These are phyloP conservation scores for Poecile atricapillus DNA, from an alignment of 2,113 vertebrate species.

Conservation along the genomic window DNA sequence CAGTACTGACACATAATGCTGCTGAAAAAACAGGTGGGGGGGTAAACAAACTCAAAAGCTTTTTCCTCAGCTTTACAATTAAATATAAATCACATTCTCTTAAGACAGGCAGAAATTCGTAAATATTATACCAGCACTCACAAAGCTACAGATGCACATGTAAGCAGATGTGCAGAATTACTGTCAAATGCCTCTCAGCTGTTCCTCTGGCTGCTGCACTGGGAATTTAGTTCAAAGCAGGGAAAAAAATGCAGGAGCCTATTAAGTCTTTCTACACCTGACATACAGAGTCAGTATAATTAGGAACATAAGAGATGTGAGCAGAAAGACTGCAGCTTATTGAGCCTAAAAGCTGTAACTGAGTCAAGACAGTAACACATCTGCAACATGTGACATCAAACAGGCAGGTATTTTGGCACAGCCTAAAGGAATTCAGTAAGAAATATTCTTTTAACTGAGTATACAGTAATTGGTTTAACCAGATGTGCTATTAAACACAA, in stretches of 20 bases:
- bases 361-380: background rate
- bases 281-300: background rate
- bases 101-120: background rate
- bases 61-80: background rate
- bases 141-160: background rate
- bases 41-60: background rate
- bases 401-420: background rate
- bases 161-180: background rate
- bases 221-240: slow-evolving; percentile 9
- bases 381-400: background rate
- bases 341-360: background rate
- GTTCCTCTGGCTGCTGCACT: background rate
- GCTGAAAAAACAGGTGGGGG: background rate
- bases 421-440: background rate
- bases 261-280: background rate
- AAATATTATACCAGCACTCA: background rate
- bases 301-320: background rate
- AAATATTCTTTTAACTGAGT: background rate
- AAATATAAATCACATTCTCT: background rate
- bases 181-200: background rate
- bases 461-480: background rate
- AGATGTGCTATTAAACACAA: background rate
- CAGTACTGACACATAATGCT: background rate
- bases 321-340: background rate
- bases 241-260: background rate